These are phyloP conservation scores for Nomada flava DNA, from an alignment of 2,888 invertebrate genomes.

Conservation along the genomic window DNA sequence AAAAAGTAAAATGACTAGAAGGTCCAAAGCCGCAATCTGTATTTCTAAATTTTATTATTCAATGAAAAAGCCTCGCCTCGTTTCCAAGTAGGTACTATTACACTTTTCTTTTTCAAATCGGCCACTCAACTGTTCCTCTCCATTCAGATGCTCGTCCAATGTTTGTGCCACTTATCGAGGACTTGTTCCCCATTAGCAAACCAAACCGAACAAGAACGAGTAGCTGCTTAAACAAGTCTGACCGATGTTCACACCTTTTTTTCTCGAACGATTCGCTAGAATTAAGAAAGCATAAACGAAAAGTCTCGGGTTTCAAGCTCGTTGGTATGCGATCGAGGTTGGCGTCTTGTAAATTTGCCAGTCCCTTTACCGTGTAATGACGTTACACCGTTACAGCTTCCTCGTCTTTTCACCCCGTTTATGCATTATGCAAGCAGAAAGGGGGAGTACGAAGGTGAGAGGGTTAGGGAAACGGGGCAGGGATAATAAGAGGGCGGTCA, in stretches of 20 bases:
- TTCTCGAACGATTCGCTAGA: neutral
- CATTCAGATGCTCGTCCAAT: neutral
- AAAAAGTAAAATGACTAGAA: too few species aligned
- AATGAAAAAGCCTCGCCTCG: too few species aligned
- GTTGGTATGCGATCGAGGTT: slow-evolving; percentile 54
- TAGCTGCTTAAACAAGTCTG: neutral
- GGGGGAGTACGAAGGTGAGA: slow-evolving; percentile 19
- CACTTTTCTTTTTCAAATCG: too few species aligned
- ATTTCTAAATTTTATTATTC: too few species aligned
- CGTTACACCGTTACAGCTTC: slow-evolving; percentile 72
- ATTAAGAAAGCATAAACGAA: slow-evolving; percentile 18
- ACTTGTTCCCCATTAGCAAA: slow-evolving; percentile 15
- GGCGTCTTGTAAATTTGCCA: slow-evolving; percentile 68
- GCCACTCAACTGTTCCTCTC: neutral
- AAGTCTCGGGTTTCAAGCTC: slow-evolving; percentile 28
- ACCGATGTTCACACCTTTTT: slow-evolving; percentile 49
- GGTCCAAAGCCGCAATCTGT: too few species aligned
- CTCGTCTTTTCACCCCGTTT: slow-evolving; percentile 75
- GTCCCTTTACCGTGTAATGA: slow-evolving; percentile 73
- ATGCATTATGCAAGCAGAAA: slow-evolving; percentile 71
- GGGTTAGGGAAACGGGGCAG: slow-evolving; percentile 37
- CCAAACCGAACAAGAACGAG: slow-evolving; percentile 14
- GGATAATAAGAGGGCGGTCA: slow-evolving; percentile 75
- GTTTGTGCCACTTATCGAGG: neutral
- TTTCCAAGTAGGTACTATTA: too few species aligned